Percentiles rank a stretch among this genome's conserved stretches.
These are phyloP conservation scores for Piscicola geometra DNA, from an alignment of 2,888 invertebrate species.

Conservation along the genomic window DNA sequence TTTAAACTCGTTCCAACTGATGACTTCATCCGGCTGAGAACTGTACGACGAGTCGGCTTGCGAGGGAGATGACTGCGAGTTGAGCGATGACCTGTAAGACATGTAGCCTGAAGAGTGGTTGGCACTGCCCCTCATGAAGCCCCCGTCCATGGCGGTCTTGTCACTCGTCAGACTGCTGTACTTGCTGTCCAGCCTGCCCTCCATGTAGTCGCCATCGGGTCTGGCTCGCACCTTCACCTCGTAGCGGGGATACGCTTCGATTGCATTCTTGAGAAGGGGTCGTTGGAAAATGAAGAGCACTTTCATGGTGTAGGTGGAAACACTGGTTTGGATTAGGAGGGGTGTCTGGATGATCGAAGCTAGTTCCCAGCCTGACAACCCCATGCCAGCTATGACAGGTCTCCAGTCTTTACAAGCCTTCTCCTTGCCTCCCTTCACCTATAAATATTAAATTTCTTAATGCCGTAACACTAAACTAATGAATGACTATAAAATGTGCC, in stretches of 20 bases:
- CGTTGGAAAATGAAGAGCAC: conserved; percentile 46
- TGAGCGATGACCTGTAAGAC: neutral
- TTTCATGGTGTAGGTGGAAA: conserved; percentile 44
- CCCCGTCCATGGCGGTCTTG: conserved; percentile 3
- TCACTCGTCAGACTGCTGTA: neutral
- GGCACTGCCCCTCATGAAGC: conserved; percentile 6
- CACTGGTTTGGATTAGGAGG: conserved; percentile 41
- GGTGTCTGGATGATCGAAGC: conserved; percentile 45
- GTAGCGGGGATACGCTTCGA: neutral
- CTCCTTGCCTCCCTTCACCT: conserved; percentile 36
- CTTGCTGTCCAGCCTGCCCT: neutral
- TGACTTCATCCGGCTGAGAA: neutral
- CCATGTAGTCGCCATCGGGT: conserved; percentile 14
- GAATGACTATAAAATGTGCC: no score
- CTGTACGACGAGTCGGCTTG: neutral
- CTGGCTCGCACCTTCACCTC: conserved; percentile 14
- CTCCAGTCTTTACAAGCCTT: conserved; percentile 47
- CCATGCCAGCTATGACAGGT: conserved; percentile 48
- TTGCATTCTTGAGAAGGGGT: conserved; percentile 1
- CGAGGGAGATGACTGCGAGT: conserved; percentile 6
- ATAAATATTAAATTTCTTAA: neutral
- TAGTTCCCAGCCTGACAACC: conserved; percentile 51
- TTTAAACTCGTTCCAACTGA: neutral
- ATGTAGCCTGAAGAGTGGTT: conserved; percentile 10
- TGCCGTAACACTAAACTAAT: no score